These are phyloP conservation scores for Genyomyrus donnyi DNA, from an alignment of 2,113 vertebrate genomes.

Conservation along the genomic window DNA sequence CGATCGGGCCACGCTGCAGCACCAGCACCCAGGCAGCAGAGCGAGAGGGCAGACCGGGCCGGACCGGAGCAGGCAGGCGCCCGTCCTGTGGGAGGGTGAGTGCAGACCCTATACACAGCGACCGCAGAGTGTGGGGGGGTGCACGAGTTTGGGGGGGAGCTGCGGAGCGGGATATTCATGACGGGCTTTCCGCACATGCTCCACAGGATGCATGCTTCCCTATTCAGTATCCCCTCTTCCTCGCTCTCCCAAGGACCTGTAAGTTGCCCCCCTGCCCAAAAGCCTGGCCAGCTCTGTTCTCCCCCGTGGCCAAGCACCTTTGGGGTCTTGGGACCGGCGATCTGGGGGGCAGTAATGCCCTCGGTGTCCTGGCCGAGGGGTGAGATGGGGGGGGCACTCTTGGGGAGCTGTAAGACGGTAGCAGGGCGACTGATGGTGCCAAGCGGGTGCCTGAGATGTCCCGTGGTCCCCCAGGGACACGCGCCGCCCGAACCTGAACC, in stretches of 20 bases:
- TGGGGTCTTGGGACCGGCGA: background rate
- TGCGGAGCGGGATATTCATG: background rate
- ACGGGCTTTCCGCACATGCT: background rate
- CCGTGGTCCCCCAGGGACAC: background rate
- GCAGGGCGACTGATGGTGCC: background rate
- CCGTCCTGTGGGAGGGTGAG: constrained; percentile 4
- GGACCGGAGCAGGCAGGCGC: background rate
- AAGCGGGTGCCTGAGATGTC: background rate
- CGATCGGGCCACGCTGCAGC: constrained; percentile 50
- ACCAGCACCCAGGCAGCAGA: background rate
- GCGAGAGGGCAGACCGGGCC: background rate
- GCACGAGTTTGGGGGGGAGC: background rate
- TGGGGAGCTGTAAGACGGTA: background rate
- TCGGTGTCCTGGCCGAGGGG: background rate
- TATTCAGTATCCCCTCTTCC: background rate
- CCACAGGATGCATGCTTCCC: background rate
- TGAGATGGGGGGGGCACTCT: background rate
- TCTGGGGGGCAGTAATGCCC: background rate
- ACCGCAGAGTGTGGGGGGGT: constrained; percentile 21
- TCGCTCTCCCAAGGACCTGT: background rate
- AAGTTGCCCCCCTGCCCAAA: background rate
- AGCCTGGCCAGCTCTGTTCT: background rate
- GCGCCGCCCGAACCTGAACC: background rate
- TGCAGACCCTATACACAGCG: background rate
- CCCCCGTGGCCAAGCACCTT: background rate